phyloP scores from a whole-genome alignment of 2,888 invertebrate genomes.

The Athalia circularis region DNA sequence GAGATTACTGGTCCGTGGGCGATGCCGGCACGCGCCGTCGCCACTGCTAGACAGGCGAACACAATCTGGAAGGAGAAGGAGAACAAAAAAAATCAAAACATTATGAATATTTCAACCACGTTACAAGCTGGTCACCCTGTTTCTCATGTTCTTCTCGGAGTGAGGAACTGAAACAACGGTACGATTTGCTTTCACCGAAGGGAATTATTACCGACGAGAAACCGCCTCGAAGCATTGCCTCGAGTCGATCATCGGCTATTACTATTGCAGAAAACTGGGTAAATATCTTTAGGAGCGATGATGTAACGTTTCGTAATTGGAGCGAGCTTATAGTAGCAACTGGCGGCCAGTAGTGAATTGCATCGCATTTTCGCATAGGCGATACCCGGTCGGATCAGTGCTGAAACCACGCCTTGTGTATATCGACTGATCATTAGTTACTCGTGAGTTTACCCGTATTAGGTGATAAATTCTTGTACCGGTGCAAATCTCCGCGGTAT shows the following conservation, averaged over 20 bases:
- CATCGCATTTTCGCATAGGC: conserved; percentile 65
- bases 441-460: conserved; percentile 61
- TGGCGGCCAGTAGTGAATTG: conserved; percentile 55
- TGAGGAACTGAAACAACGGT: not conserved
- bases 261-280: not conserved
- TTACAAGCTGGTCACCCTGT: not conserved
- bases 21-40: conserved; percentile 72
- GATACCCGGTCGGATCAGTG: conserved; percentile 52
- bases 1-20: conserved; percentile 67
- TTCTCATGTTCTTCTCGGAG: not conserved
- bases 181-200: conserved; percentile 23
- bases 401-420: conserved; percentile 54
- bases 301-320: conserved; percentile 70
- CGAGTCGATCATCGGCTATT: not conserved
- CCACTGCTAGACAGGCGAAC: conserved; percentile 73
- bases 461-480: conserved; percentile 62
- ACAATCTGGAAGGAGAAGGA: conserved; percentile 65
- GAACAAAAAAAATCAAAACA: not conserved
- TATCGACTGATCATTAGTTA: not conserved
- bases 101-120: not conserved
- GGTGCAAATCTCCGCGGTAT: conserved; percentile 36
- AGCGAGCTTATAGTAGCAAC: conserved; percentile 52
- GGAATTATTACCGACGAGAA: not conserved
- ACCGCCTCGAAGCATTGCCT: not conserved
- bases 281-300: conserved; percentile 48